Evolutionary conservation across 2,888 invertebrate species (phyloP).

Genomic region (Lithosia quadra): DNA sequence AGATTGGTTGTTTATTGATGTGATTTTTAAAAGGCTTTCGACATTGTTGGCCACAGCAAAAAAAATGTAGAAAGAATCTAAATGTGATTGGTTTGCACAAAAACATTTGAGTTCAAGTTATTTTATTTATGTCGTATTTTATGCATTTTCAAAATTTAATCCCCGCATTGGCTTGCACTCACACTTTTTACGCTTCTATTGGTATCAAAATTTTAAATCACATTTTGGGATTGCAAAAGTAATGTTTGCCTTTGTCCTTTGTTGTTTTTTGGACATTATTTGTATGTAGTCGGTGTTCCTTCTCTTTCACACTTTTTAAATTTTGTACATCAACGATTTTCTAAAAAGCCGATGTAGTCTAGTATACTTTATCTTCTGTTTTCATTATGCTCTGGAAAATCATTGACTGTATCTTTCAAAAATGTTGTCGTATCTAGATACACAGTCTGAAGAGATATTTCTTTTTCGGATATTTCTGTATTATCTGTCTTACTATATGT

Average conservation of each 20-base stretch:
- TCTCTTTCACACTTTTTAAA: conserved; percentile 81
- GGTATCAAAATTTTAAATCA: conserved; percentile 52
- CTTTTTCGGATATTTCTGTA: neutral
- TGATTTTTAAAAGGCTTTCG: conserved; percentile 3
- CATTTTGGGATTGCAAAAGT: conserved; percentile 57
- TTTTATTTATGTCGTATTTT: conserved; percentile 57
- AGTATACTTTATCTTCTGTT: neutral
- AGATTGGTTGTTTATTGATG: neutral
- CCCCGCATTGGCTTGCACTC: conserved; percentile 83
- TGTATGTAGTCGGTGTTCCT: conserved; percentile 85
- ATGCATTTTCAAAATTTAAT: conserved; percentile 63
- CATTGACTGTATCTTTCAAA: conserved; percentile 43
- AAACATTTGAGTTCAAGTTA: conserved; percentile 50
- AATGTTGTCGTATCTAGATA: conserved; percentile 30
- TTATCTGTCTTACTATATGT: neutral
- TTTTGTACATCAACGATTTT: conserved; percentile 64
- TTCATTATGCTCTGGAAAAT: conserved; percentile 38
- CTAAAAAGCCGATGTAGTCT: conserved; percentile 29
- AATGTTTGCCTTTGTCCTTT: conserved; percentile 67
- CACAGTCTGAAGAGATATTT: neutral
- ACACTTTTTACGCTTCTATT: conserved; percentile 77
- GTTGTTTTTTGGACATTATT: conserved; percentile 60
- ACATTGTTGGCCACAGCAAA: conserved; percentile 45
- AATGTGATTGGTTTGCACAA: conserved; percentile 80
- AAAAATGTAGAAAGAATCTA: conserved; percentile 59